Evolutionary conservation across 2,888 invertebrate species (phyloP), one percentile per base, ranked within the genome.

Genomic region (Bugula neritina): DNA sequence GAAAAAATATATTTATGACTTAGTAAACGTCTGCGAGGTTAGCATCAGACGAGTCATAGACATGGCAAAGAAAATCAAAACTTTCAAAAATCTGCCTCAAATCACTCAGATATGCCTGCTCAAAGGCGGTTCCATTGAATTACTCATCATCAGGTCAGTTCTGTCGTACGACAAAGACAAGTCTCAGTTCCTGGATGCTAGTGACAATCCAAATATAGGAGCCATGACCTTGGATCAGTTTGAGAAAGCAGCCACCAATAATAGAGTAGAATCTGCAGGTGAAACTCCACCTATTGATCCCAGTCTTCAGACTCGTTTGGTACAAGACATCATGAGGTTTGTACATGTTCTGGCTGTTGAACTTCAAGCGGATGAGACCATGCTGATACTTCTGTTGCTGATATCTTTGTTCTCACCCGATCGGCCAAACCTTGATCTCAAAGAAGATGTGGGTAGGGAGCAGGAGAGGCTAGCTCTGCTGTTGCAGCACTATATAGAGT

Each of bases 51-150:
- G 96, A 72, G 82, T 88, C 23, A 87, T 88, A 72, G 86, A 87
- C 77, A 88, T 88, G 86, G 85, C 87, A 3, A 88, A 88, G 77
- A 84, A 85, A 76, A 84, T 88, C 72, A 83, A 81, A 80, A 92
- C 92, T 0, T 97, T 97, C 85, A 92, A 92, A 83, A 91, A 91
- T 79, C 91, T 97, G 89, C 93, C 94, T 81, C 93, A 94, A 80
- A 93, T 93, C 79, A 96, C 97, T 84, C 95, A 96, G 86, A 89
- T 93, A 72, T 89, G 90, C 57, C 85, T 94, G 23, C 84, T 94
- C 1, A 94, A 94, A 76, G 82, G 81, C 35, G 84, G 84, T 0
- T 84, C 85, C 25, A 80, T 86, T 75, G 86, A 86, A 76, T 82
- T 86, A 75, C 84, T 85, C 77, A 81, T 85, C 43, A 78, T 86